Base-by-base conservation (phyloP, 2,888 invertebrate genomes). In the Ormyrus pomaceus region DNA sequence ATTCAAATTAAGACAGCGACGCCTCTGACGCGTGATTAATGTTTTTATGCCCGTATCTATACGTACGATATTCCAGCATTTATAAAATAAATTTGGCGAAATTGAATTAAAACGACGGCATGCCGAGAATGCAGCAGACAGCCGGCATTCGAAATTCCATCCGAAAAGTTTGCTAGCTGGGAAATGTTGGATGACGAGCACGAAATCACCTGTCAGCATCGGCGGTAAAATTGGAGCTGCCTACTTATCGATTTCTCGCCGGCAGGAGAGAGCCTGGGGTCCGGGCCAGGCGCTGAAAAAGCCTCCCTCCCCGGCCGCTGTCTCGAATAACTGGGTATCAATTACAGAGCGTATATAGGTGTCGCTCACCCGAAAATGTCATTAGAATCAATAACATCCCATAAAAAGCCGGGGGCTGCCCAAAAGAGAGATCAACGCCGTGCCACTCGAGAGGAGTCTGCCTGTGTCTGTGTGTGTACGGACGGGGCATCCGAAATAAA, bases 381-480 rank as follows among this genome's bases (percentile, higher is more conserved):
- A 89, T 89, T 88, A 87, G 87, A 89, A 89, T 89, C 89, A 87
- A 89, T 88, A 88, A 87, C 86, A 86, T 82, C 69, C 56, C 74
- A 56, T 70, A 64, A 74, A 79, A 79, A 48, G 56, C 19, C 55
- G 11, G 19, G 65, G 45, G 34, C 34, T 34, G 55, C n/a, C 46
- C 4, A 9, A 3, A 55, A 13, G 50, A 10, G 61, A 51, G 46
- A 58, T 46, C n/a, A 34, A 48, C 56, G 46, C 13, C 34, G 46
- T 61, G 45, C 13, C 46, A 50, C 45, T 50, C n/a, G 65, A 46
- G 56, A 56, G 58, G 72, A 72, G 77, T 64, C 69, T 34, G 65
- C 58, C 19, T 45, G 56, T 45, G 56, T 7, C 5, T 6, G 45
- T 45, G 34, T 11, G 5, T 6, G 50, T 45, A 45, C 0, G 11